Base-by-base conservation (phyloP, 2,888 invertebrate genomes). In the Chrysolina haemoptera region DNA sequence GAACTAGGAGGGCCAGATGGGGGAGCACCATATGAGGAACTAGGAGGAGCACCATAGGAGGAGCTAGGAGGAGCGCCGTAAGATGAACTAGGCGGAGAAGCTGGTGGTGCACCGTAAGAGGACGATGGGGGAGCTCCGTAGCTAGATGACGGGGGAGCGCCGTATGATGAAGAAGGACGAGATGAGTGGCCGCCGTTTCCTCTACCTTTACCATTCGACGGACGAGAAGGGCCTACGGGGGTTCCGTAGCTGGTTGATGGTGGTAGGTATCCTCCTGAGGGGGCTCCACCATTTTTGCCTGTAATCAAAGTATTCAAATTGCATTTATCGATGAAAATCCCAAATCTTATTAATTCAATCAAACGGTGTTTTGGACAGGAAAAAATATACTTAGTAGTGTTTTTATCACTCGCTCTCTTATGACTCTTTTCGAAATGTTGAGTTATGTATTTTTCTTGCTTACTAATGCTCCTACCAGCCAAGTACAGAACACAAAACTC, bases 91-190 rank as follows among this genome's bases (percentile, higher is more conserved):
- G 86, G 83, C 12, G 78, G 79, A 85, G 73, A 77, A 87, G 88
- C 82, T 12, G 64, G 53, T 27, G 77, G 85, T 1, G 88, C 35
- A 8, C 35, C 35, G 35, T 35, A 84, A 0, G 87, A 88, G 74
- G 86, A 87, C 53, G 85, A 86, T 0, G 90, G 90, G 1, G 75
- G 75, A 55, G 67, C 66, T 68, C 77, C 74, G 53, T 75, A 67
- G 12, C 69, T 70, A 68, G 85, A 85, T 11, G 59, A 82, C 71
- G 84, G 80, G 59, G 89, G 89, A 8, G 89, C 86, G 22, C 87
- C 88, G 80, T 91, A 91, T 81, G 88, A 84, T 27, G 88, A 88
- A 0, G 90, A 89, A 0, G 89, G 89, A 71, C 82, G 79, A 18
- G 67, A 53, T 35, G 55, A 14, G 70, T 59, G 41, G 41, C 50